phyloP scores from a whole-genome alignment of 1,140 invertebrate species.

The Drosophila melanogaster region Release_6_plus_ISO1_MT NC_004354.4:3052501-3053000 shows the following conservation, averaged over 20 bases:
- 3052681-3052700: neutral
- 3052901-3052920: neutral
- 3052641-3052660: conserved; percentile 56
- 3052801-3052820: conserved; percentile 37
- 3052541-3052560: conserved; percentile 11
- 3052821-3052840: neutral
- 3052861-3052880: conserved; percentile 12
- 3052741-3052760: conserved; percentile 72
- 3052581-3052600: conserved; percentile 79
- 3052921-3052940: neutral
- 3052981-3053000: too few species aligned
- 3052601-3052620: conserved; percentile 64
- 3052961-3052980: too few species aligned
- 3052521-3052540: neutral
- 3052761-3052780: conserved; percentile 47
- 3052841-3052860: neutral
- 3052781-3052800: conserved; percentile 44
- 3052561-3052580: conserved; percentile 47
- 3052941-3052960: neutral
- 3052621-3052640: conserved; percentile 74
- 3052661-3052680: neutral
- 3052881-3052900: conserved; percentile 6
- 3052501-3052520: neutral
- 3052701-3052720: neutral
- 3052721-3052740: conserved; percentile 3